Percentiles rank a stretch among this genome's conserved stretches.
phyloP scores from a whole-genome alignment of 2,888 invertebrate species.

The Sminthurides aquaticus region DNA sequence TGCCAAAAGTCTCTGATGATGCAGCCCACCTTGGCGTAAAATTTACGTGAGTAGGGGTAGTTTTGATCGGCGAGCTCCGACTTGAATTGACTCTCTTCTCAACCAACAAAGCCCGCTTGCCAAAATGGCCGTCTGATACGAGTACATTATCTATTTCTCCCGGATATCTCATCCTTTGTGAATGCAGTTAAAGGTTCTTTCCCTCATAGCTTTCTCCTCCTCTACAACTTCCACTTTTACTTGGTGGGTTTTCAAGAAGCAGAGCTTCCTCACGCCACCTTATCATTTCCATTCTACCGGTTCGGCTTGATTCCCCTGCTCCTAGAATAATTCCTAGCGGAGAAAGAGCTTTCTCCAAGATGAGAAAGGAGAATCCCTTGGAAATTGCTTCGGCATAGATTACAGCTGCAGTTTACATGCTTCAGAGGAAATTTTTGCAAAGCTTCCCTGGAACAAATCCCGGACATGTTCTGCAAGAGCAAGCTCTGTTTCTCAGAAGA shows the following conservation, averaged over 20 bases:
- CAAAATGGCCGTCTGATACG: background rate
- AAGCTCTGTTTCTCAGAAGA: background rate
- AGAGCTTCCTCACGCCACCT: background rate
- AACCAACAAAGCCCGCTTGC: background rate
- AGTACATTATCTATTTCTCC: background rate
- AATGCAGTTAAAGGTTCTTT: background rate
- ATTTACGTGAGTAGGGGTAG: conserved; percentile 7
- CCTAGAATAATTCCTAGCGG: too few species aligned
- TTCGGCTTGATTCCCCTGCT: background rate
- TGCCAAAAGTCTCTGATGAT: conserved; percentile 18
- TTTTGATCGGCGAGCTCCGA: background rate
- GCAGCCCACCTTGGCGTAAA: conserved; percentile 21
- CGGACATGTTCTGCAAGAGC: background rate
- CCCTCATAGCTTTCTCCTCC: background rate
- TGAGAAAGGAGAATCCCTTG: too few species aligned
- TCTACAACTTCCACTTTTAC: conserved; percentile 1
- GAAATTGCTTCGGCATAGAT: too few species aligned
- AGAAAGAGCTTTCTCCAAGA: too few species aligned
- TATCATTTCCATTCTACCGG: background rate
- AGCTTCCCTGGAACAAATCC: too few species aligned
- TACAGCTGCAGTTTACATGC: too few species aligned
- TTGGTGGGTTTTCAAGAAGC: too few species aligned
- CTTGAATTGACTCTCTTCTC: background rate
- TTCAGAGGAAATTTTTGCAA: too few species aligned
- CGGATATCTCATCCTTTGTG: background rate